These are phyloP conservation scores for Troglohyphantes excavatus DNA, from an alignment of 2,888 invertebrate genomes.

Conservation along the genomic window DNA sequence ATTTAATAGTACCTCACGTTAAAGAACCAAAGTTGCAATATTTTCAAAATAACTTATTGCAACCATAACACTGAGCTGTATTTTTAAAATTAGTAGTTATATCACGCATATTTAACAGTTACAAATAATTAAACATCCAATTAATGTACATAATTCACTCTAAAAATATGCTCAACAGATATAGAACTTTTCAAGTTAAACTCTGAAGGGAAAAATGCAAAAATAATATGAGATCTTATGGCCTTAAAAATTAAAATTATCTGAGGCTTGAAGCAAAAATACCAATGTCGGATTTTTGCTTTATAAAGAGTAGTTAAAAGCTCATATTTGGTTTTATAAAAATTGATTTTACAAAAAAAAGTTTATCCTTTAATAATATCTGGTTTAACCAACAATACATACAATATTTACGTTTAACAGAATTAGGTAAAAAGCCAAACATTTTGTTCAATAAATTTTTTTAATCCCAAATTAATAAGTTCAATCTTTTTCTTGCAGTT, in stretches of 20 bases:
- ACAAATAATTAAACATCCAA: neutral
- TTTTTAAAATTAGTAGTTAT: neutral
- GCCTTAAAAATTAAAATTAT: neutral
- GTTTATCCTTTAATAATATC: too few species aligned
- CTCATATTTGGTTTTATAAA: too few species aligned
- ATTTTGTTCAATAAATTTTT: too few species aligned
- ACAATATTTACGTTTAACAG: too few species aligned
- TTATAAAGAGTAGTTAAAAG: too few species aligned
- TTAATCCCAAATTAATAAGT: too few species aligned
- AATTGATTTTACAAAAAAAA: too few species aligned
- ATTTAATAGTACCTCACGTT: neutral
- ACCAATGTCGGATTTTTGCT: too few species aligned
- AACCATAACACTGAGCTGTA: neutral
- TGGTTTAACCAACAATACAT: too few species aligned
- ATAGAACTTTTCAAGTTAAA: constrained; percentile 48
- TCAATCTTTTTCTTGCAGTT: too few species aligned
- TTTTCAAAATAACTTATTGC: neutral
- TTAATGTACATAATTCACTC: constrained; percentile 12
- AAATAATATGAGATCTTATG: constrained; percentile 51
- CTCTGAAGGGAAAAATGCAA: constrained; percentile 56
- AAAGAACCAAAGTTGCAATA: neutral
- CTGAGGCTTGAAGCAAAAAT: too few species aligned
- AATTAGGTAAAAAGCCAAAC: too few species aligned
- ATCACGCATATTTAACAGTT: neutral
- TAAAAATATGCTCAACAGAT: constrained; percentile 48